These are phyloP conservation scores for Heliothis peltigera DNA, from an alignment of 2,888 invertebrate genomes.

Conservation along the genomic window DNA sequence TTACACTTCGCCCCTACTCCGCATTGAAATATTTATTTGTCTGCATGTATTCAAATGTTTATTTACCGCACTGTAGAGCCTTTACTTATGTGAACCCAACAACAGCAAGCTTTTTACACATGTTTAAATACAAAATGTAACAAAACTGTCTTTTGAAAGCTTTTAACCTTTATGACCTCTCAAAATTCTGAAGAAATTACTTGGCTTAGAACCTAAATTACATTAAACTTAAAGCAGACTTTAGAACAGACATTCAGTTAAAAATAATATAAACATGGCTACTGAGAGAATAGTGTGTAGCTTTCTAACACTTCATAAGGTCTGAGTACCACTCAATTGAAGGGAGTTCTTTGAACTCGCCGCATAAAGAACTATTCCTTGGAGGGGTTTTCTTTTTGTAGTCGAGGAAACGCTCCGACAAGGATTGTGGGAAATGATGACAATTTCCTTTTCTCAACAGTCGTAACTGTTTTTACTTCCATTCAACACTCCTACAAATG, in stretches of 20 bases:
- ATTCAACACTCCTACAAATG: slow-evolving; percentile 60
- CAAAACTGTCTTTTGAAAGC: slow-evolving; percentile 15
- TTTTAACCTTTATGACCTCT: slow-evolving; percentile 13
- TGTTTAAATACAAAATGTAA: slow-evolving; percentile 37
- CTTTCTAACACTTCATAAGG: slow-evolving; percentile 65
- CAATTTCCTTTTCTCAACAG: slow-evolving; percentile 68
- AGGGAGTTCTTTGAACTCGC: slow-evolving; percentile 72
- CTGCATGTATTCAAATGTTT: slow-evolving; percentile 65
- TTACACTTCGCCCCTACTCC: slow-evolving; percentile 66
- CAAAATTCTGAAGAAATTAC: slow-evolving; percentile 10
- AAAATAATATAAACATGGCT: slow-evolving; percentile 15
- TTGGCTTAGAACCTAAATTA: slow-evolving; percentile 6
- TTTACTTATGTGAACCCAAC: slow-evolving; percentile 20
- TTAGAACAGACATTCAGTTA: slow-evolving; percentile 34
- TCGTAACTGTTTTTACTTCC: slow-evolving; percentile 65
- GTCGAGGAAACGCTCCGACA: slow-evolving; percentile 63
- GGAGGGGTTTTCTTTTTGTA: slow-evolving; percentile 64
- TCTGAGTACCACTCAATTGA: slow-evolving; percentile 67
- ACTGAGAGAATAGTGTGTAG: slow-evolving; percentile 53
- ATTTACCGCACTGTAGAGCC: slow-evolving; percentile 33
- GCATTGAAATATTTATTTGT: slow-evolving; percentile 76
- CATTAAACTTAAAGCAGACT: slow-evolving; percentile 1
- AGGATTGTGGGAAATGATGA: slow-evolving; percentile 74
- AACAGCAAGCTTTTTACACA: slow-evolving; percentile 35
- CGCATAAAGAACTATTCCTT: slow-evolving; percentile 69